phyloP scores from a whole-genome alignment of 2,888 invertebrate genomes.

The Polydrusus cervinus region DNA sequence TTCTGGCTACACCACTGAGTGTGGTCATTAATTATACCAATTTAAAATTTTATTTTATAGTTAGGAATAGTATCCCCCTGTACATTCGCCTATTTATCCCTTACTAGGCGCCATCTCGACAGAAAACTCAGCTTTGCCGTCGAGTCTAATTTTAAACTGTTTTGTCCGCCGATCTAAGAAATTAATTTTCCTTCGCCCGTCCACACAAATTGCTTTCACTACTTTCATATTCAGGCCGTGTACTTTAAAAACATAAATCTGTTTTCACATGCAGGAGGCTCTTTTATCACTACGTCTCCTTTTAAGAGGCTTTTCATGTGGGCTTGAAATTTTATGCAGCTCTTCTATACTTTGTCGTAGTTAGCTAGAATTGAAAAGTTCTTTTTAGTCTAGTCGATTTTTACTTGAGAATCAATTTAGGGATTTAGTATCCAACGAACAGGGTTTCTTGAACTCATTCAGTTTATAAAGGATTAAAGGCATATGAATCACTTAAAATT shows the following conservation, averaged over 20 bases:
- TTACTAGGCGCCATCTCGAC: conserved; percentile 1
- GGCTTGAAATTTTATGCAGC: conserved; percentile 53
- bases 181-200: conserved; percentile 47
- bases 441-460: no score
- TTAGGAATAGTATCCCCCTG: no score
- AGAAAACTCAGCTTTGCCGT: not conserved
- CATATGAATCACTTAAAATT: no score
- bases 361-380: conserved; percentile 50
- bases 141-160: conserved; percentile 40
- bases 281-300: conserved; percentile 52
- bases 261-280: conserved; percentile 54
- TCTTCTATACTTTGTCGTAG: conserved; percentile 50
- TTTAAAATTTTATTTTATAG: no score
- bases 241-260: conserved; percentile 56
- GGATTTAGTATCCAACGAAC: no score
- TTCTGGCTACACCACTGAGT: no score
- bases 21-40: no score
- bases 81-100: not conserved
- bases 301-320: conserved; percentile 56
- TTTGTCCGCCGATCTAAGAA: conserved; percentile 32
- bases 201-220: conserved; percentile 55
- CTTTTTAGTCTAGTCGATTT: conserved; percentile 35
- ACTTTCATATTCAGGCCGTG: conserved; percentile 54
- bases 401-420: not conserved
- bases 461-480: no score